Evolutionary conservation across 2,113 vertebrate genomes (phyloP).

Genomic region (Microcebus tavaratra): DNA sequence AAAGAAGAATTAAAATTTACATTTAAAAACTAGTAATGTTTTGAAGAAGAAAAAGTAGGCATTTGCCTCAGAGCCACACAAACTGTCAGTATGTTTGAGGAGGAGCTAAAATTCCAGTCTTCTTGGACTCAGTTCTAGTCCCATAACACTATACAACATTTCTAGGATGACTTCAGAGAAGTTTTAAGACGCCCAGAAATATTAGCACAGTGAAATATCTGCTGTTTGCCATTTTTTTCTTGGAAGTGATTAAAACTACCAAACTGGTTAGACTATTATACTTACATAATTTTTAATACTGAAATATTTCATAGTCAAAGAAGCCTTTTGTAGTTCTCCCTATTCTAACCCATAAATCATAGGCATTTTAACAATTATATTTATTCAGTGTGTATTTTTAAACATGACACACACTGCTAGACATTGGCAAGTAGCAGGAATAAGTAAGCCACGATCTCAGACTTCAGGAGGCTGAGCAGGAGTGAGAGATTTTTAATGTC

Average conservation of each 20-base stretch:
- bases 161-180: slow-evolving; percentile 43
- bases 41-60: slow-evolving; percentile 26
- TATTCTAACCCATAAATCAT: background rate
- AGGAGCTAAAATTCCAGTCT: slow-evolving; percentile 42
- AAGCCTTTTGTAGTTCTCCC: background rate
- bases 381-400: background rate
- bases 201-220: background rate
- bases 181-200: background rate
- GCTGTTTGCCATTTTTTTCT: slow-evolving; percentile 32
- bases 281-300: background rate
- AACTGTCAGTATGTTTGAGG: background rate
- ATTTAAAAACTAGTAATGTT: slow-evolving; percentile 23
- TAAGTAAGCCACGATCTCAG: background rate
- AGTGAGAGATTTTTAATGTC: background rate
- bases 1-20: background rate
- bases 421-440: background rate
- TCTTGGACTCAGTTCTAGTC: background rate
- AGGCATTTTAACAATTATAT: background rate
- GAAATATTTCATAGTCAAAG: background rate
- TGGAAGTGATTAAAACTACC: background rate
- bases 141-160: background rate
- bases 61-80: background rate
- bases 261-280: slow-evolving; percentile 5
- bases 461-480: background rate
- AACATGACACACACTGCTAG: background rate